A percentile compares a stretch with the other conserved stretches of the same genome.
Evolutionary conservation across 2,888 invertebrate species (phyloP).

Genomic region (Lumbricus terrestris): DNA sequence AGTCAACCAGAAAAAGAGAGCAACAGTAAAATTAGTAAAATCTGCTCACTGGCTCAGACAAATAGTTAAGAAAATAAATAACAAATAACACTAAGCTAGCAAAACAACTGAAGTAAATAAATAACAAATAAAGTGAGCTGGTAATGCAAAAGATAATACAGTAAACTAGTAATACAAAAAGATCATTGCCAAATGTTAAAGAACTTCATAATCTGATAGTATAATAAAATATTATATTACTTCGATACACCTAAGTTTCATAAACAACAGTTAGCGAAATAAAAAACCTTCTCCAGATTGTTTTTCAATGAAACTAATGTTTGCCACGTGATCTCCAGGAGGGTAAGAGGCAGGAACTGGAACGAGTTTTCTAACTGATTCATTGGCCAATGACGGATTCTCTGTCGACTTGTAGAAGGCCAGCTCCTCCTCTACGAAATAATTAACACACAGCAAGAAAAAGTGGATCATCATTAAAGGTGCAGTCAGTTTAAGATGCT

Average conservation of each 20-base stretch:
- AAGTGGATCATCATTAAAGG: background rate
- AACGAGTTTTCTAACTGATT: background rate
- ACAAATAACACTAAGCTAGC: too few species aligned
- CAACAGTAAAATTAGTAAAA: background rate
- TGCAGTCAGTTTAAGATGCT: too few species aligned
- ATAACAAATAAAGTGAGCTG: background rate
- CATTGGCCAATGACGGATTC: background rate
- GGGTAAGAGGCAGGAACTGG: constrained; percentile 22
- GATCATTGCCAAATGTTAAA: background rate
- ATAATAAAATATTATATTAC: background rate
- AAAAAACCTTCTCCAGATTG: constrained; percentile 5
- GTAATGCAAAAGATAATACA: background rate
- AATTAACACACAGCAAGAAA: background rate
- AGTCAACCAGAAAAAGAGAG: background rate
- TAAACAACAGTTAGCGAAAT: background rate
- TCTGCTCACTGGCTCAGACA: background rate
- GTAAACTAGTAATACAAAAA: too few species aligned
- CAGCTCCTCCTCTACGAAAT: constrained; percentile 29
- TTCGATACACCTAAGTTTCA: background rate
- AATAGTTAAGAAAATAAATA: background rate
- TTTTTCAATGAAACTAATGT: constrained; percentile 50
- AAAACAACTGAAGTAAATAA: too few species aligned
- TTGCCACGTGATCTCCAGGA: constrained; percentile 41
- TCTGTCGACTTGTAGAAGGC: constrained; percentile 25
- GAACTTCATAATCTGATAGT: background rate